Base-by-base conservation (phyloP, 2,113 vertebrate genomes). In the Isurus oxyrinchus region DNA sequence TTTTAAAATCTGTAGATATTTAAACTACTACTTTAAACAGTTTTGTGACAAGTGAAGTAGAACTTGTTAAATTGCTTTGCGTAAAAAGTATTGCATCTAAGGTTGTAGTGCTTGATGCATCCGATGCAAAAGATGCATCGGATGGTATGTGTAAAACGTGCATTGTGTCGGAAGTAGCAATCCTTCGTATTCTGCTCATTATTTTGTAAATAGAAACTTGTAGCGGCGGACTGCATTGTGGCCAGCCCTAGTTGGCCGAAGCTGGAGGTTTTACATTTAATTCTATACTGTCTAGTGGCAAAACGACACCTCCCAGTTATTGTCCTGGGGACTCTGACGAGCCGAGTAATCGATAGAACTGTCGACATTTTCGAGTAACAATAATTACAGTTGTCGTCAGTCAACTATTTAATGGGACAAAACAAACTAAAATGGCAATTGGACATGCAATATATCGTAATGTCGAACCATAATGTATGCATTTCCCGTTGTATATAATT, bases 191-290 rank as follows among this genome's bases (percentile, higher is more conserved):
- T 53, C 23, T 90, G 55, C 55, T 14, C 57, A 55, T 72, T 95
- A 95, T 67, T 95, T 95, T 95, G 94, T 95, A 72, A 95, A 95
- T 53, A 95, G 66, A 95, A 95, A 76, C 66, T 72, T 95, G 94
- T 95, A 55, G 67, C 31, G 67, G 44, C 5, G 69, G 40, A 72
- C 49, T 95, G 66, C 25, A 16, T 69, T 35, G 76, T 55, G 31
- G 27, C 94, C 44, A 40, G 16, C 0, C n/a, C 57, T 63, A 19
- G 53, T 95, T 72, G 66, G 6, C 67, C 27, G 67, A 95, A 95
- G 55, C 66, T 31, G 4, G 11, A 49, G 44, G 27, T 72, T 55
- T 95, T 72, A 72, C 27, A 53, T 55, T 53, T 25, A 67, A 53
- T 95, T 95, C 63, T 53, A 8, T 72, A 6, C 59, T 63, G 31